These are phyloP conservation scores for Chondrosia reniformis DNA, from an alignment of 37 sponge, comb jelly and placozoan species.

Conservation along the genomic window DNA sequence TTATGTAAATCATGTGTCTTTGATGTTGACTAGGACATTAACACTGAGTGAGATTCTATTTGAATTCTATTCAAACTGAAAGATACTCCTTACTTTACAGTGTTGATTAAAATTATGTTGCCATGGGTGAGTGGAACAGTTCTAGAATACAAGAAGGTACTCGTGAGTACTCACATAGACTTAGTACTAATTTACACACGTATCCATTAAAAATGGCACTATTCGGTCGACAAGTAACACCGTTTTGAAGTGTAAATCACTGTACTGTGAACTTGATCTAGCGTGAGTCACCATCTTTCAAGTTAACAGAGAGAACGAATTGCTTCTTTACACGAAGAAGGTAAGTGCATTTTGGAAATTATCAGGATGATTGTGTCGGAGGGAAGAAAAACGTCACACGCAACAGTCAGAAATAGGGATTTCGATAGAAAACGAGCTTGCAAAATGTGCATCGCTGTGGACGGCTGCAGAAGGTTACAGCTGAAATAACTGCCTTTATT, in stretches of 20 bases:
- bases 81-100: background rate
- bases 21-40: too few relatives aligned
- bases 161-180: background rate
- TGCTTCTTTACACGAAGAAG: background rate
- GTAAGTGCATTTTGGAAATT: background rate
- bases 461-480: background rate
- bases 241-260: background rate
- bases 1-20: too few relatives aligned
- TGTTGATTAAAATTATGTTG: background rate
- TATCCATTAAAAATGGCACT: background rate
- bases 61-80: too few relatives aligned
- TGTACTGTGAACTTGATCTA: background rate
- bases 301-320: background rate
- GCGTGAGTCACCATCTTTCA: background rate
- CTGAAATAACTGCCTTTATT: background rate
- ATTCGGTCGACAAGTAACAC: background rate
- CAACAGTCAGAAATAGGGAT: background rate
- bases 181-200: background rate
- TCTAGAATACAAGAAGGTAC: background rate
- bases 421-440: background rate
- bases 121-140: background rate
- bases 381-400: background rate
- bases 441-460: background rate
- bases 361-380: background rate
- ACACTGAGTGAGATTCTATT: too few relatives aligned